These are phyloP conservation scores for Drosophila virilis DNA, from an alignment of 1,140 invertebrate species.

Conservation along the genomic window DNA sequence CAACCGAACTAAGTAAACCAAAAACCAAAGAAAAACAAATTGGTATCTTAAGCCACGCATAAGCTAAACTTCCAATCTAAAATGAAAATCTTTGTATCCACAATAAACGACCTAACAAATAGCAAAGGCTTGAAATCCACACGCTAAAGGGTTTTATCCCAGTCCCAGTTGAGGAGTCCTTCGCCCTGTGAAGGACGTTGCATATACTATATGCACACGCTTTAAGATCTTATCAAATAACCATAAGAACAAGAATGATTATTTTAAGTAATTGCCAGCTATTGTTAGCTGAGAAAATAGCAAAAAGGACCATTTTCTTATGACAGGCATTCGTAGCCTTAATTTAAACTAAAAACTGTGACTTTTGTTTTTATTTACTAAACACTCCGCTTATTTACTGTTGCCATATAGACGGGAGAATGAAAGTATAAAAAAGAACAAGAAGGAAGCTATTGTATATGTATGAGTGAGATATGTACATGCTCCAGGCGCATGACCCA, in stretches of 20 bases:
- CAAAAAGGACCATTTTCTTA: constrained; percentile 3
- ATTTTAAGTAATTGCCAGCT: constrained; percentile 79
- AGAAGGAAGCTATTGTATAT: constrained; percentile 34
- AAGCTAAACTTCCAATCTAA: constrained; percentile 52
- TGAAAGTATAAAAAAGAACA: constrained; percentile 12
- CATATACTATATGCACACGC: constrained; percentile 29
- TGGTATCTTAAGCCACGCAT: constrained; percentile 33
- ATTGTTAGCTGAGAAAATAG: constrained; percentile 57
- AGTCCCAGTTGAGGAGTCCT: neutral
- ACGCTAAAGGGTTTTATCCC: constrained; percentile 62
- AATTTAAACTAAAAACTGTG: constrained; percentile 49
- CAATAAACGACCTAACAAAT: constrained; percentile 37
- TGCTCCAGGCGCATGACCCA: constrained; percentile 80
- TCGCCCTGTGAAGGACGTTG: constrained; percentile 42
- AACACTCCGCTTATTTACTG: constrained; percentile 56
- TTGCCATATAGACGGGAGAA: constrained; percentile 9
- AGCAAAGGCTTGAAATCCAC: constrained; percentile 31
- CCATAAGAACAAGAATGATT: constrained; percentile 67
- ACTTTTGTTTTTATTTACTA: constrained; percentile 70
- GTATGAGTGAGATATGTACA: constrained; percentile 48
- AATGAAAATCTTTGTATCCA: constrained; percentile 66
- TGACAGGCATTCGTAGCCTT: constrained; percentile 38
- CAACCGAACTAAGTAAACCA: neutral
- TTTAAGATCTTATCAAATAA: constrained; percentile 77
- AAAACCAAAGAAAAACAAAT: constrained; percentile 28